These are phyloP conservation scores for Ciconia stormi DNA, from an alignment of 2,113 vertebrate species.

Conservation along the genomic window DNA sequence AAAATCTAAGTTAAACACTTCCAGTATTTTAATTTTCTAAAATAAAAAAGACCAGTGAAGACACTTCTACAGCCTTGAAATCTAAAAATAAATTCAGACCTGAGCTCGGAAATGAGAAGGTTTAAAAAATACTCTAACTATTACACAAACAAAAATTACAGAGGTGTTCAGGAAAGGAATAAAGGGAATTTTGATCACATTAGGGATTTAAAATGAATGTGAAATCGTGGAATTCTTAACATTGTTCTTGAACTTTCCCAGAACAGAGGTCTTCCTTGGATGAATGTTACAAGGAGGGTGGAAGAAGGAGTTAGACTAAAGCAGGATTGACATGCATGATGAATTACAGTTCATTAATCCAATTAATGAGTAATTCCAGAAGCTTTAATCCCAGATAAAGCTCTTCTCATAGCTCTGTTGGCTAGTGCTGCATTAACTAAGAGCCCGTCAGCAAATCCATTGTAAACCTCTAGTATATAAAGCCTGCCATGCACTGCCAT, in stretches of 20 bases:
- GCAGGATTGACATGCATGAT: constrained; percentile 52
- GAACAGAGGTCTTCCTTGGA: constrained; percentile 27
- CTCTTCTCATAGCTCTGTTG: constrained; percentile 58
- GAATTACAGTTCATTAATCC: constrained; percentile 74
- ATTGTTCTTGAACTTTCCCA: constrained; percentile 42
- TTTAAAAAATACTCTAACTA: neutral
- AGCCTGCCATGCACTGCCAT: neutral
- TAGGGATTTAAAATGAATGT: constrained; percentile 48
- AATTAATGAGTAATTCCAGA: constrained; percentile 78
- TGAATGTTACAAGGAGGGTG: constrained; percentile 27
- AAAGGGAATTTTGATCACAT: constrained; percentile 33
- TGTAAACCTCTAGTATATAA: neutral
- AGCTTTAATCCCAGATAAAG: constrained; percentile 65
- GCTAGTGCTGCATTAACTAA: constrained; percentile 2
- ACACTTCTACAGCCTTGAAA: neutral
- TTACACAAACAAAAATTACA: neutral
- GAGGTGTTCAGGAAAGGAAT: neutral
- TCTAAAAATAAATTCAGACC: neutral
- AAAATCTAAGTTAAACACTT: neutral
- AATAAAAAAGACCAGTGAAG: neutral
- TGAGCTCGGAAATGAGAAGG: neutral
- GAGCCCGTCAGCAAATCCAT: constrained; percentile 38
- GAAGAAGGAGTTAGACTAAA: constrained; percentile 40
- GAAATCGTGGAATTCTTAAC: constrained; percentile 23
- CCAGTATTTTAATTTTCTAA: neutral